phyloP scores from a whole-genome alignment of 2,888 invertebrate species.

The Labia minor region DNA sequence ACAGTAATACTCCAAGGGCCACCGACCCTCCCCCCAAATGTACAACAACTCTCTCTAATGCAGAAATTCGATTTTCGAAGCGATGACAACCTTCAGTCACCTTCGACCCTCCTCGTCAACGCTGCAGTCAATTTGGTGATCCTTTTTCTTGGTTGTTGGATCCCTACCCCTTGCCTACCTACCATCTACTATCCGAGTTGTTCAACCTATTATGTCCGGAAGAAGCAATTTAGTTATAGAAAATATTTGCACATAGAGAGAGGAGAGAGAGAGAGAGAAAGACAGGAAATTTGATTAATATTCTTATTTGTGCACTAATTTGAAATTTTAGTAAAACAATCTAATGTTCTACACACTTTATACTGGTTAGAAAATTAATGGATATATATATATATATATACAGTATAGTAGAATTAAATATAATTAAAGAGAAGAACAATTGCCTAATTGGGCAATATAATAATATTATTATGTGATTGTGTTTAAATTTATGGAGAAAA shows the following conservation, averaged over 20 bases:
- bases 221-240: background rate
- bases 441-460: too few species aligned
- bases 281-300: conserved; percentile 1
- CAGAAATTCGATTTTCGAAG: background rate
- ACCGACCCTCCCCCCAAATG: background rate
- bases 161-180: background rate
- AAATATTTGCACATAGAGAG: background rate
- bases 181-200: background rate
- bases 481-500: too few species aligned
- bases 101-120: background rate
- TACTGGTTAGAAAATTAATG: too few species aligned
- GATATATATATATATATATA: too few species aligned
- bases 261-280: background rate
- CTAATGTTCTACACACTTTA: too few species aligned
- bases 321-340: too few species aligned
- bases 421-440: too few species aligned
- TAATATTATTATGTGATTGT: too few species aligned
- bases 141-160: background rate
- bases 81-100: background rate
- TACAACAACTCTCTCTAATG: background rate
- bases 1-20: too few species aligned
- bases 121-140: background rate
- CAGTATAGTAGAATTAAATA: too few species aligned
- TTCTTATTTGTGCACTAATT: background rate
- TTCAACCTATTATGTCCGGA: background rate